Evolutionary conservation across 2,113 vertebrate species (phyloP), one percentile per base, ranked within the genome.

Genomic region (Percopsis transmontana): DNA sequence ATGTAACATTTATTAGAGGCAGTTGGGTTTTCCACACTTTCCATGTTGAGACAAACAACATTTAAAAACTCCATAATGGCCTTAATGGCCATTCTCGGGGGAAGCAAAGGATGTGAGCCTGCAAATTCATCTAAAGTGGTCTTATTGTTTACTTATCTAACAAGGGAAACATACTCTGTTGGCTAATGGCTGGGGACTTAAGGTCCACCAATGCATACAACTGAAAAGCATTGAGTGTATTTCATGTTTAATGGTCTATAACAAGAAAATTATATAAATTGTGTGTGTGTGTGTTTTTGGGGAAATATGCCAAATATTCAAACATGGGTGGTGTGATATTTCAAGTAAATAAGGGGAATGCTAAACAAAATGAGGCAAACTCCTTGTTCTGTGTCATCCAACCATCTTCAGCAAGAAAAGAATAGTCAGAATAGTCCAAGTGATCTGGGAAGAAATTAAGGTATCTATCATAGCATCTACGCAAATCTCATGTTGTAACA

Each of bases 1-100:
- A 82, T 83, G 71, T 57, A 72, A 59, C 39, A 68, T 85, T 87
- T 84, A 82, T 66, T 74, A 89, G 79, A 82, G 71, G 58, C 51
- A 57, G 74, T 66, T 80, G 72, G 33, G 75, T 88, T 87, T 88
- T 90, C 83, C 87, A 73, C 83, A 70, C 72, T 33, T 54, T 78
- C 41, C 70, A 51, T 68, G 52, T 42, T 48, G 52, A 82, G 59
- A 58, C 57, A 57, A 62, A 38, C 6, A 23, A 65, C 62, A 44
- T 54, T 85, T 80, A 70, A 73, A 74, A 78, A 55, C 33, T 55
- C 71, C 24, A 38, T 79, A 79, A 84, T 74, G 75, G 77, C 70
- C 47, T 13, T 83, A 87, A 82, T 81, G 72, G 76, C 63, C 41
- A 40, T 53, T 61, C 76, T 66, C 62, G 6, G 18, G 80, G 62